Evolutionary conservation across 1,140 invertebrate species (phyloP), one percentile per base, ranked within the genome.

Genomic region (Calliopsis andreniformis): DNA sequence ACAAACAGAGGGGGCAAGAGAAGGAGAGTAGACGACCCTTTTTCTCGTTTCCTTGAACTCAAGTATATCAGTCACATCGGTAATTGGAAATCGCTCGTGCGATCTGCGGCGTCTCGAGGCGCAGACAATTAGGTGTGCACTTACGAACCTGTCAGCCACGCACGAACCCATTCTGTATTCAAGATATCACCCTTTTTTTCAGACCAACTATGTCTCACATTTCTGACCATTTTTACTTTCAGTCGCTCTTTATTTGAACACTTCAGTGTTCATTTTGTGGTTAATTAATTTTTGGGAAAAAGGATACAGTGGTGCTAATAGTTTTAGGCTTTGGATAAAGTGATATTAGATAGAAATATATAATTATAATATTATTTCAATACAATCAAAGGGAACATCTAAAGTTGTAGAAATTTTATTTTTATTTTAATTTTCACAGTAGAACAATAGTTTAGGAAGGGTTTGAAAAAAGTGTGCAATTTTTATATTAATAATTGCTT

Each of bases 81-180:
- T 82, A 82, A 82, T 82, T 82, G 79, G 79, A 82, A 82, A 81
- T 82, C 80, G 79, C 55, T 81, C 66, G 66, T 77, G 66, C 80
- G 79, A 82, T 82, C 80, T 82, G 77, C 79, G 59, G 53, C 81
- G 80, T 82, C 61, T 82, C 61, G 72, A 56, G 80, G 71, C 51
- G 67, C 62, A 68, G 23, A 79, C 72, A 81, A 82, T 82, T 82
- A 82, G 59, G 63, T 77, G 73, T 30, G 72, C 55, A 64, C 64
- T 64, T 71, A 77, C 64, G 59, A 72, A 64, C 7, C 39, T 58
- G 61, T 7, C 25, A 79, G 53, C 51, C 16, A 20, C 56, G 79
- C 25, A 35, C 70, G 35, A 16, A 32, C 30, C 45, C 62, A 67
- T 51, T 81, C 75, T 82, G 64, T 53, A 66, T 66, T 71, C 55